These are phyloP conservation scores for Brenthis ino DNA, from an alignment of 2,888 invertebrate genomes.

Conservation along the genomic window DNA sequence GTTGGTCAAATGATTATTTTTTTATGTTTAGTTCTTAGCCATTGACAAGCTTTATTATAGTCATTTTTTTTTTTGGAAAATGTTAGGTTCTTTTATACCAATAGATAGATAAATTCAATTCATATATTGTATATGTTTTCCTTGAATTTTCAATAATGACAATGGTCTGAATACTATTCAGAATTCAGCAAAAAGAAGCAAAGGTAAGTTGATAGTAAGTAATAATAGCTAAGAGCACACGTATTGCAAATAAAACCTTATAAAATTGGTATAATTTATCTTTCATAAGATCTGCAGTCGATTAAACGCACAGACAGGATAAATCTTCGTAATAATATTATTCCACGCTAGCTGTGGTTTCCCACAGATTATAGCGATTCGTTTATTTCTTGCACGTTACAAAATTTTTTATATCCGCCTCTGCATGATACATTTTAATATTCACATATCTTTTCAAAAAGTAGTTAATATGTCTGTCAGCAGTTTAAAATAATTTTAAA, in stretches of 20 bases:
- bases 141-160: no score
- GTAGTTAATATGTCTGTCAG: no score
- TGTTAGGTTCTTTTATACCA: no score
- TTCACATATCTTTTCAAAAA: no score
- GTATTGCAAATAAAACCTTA: constrained; percentile 2
- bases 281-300: constrained; percentile 8
- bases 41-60: no score
- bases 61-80: no score
- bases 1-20: no score
- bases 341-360: constrained; percentile 1
- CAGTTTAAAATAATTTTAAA: no score
- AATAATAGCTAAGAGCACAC: background rate
- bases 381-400: background rate
- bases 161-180: background rate
- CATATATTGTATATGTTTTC: no score
- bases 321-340: constrained; percentile 1
- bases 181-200: background rate
- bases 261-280: constrained; percentile 1
- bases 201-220: background rate
- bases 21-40: no score
- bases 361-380: background rate
- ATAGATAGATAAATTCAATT: no score
- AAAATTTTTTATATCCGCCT: background rate
- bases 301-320: constrained; percentile 12
- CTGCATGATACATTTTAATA: no score